These are phyloP conservation scores for Cylas formicarius DNA, from an alignment of 1,140 invertebrate genomes.

Conservation along the genomic window DNA sequence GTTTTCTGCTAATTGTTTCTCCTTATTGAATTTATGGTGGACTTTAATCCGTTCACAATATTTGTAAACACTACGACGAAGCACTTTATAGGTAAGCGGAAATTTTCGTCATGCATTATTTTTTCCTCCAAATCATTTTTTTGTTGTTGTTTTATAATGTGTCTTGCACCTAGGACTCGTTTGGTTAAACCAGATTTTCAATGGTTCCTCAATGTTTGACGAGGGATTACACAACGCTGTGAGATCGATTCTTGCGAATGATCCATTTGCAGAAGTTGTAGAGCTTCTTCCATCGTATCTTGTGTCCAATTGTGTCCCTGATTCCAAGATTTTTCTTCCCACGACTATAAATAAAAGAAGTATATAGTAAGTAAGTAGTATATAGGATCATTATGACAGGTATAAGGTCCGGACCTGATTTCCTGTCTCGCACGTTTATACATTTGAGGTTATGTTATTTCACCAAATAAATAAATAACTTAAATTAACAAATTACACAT, in stretches of 20 bases:
- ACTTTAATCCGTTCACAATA: conserved; percentile 14
- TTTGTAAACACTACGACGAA: conserved; percentile 17
- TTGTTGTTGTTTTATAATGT: conserved; percentile 10
- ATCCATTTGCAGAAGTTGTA: conserved; percentile 10
- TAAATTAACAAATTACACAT: too few relatives aligned
- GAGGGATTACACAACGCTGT: conserved; percentile 15
- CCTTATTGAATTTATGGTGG: conserved; percentile 12
- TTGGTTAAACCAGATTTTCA: conserved; percentile 12
- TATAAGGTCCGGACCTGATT: too few relatives aligned
- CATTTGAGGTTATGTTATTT: too few relatives aligned
- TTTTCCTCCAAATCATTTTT: conserved; percentile 12
- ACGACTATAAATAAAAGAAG: conserved; percentile 14
- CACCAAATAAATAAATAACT: too few relatives aligned
- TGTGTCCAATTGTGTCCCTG: conserved; percentile 15
- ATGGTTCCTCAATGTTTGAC: conserved; percentile 18
- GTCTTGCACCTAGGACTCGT: conserved; percentile 12
- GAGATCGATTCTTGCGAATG: conserved; percentile 17
- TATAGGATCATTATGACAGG: too few relatives aligned
- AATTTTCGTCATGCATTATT: conserved; percentile 9
- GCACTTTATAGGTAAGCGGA: conserved; percentile 12
- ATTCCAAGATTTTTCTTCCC: conserved; percentile 20
- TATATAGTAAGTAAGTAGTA: too few relatives aligned
- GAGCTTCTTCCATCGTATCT: conserved; percentile 20
- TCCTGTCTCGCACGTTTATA: too few relatives aligned
- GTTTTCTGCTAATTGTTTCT: too few relatives aligned